Conservation (phyloP, 2,888 invertebrate genomes). For the Eupithecia subumbrata region DNA sequence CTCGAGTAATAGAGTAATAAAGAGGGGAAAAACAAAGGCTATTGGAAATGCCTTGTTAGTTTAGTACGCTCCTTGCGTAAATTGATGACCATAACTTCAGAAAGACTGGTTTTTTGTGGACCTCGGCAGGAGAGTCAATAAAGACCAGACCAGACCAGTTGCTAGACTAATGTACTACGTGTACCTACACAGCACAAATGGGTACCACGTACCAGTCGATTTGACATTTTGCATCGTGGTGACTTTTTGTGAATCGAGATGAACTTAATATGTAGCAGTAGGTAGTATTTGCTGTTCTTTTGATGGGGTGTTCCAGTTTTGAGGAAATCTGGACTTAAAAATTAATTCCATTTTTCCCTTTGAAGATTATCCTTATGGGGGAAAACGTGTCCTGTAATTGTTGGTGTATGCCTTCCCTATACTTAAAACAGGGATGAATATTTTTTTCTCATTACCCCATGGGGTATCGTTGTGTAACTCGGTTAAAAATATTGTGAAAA, state of each 20-base stretch:
- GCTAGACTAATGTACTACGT: background rate
- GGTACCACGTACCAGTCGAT: background rate
- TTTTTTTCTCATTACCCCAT: too few relatives aligned
- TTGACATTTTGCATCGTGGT: background rate
- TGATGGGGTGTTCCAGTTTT: background rate
- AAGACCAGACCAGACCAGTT: background rate
- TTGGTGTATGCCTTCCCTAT: too few relatives aligned
- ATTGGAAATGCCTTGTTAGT: slow-evolving; percentile 3
- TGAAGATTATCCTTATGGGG: too few relatives aligned
- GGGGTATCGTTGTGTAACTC: too few relatives aligned
- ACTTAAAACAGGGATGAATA: too few relatives aligned
- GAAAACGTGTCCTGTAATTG: too few relatives aligned
- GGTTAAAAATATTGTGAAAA: too few relatives aligned
- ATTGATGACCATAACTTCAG: background rate
- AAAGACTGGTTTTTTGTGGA: background rate
- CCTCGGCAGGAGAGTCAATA: background rate
- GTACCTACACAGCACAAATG: background rate
- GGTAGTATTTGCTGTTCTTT: background rate
- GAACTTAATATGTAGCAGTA: background rate
- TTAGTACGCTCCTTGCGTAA: background rate
- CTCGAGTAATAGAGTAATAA: background rate
- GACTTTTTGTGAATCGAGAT: background rate
- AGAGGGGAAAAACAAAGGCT: background rate
- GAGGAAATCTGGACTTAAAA: too few relatives aligned
- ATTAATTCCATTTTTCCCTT: too few relatives aligned